Evolutionary conservation across 2,797 vertebrate genomes (phyloP).

Genomic region (Siniperca scherzeri): DNA sequence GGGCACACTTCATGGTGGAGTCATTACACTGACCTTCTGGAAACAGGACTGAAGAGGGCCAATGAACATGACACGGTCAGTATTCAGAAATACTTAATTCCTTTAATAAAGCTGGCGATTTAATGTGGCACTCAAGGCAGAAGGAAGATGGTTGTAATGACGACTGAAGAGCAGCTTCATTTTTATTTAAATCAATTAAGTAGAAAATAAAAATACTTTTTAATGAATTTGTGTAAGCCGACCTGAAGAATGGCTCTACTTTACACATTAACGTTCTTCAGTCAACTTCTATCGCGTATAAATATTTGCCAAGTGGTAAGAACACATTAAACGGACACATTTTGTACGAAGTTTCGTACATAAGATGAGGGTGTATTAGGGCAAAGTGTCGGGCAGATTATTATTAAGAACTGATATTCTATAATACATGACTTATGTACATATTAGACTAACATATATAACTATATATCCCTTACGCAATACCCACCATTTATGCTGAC

Average conservation of each 20-base stretch:
- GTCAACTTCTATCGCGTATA: fast-evolving
- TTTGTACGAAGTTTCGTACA: not conserved
- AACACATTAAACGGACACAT: not conserved
- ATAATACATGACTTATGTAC: not conserved
- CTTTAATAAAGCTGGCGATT: not conserved
- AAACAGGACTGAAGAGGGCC: not conserved
- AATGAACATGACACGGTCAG: not conserved
- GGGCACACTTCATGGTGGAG: constrained; percentile 72
- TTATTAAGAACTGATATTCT: fast-evolving
- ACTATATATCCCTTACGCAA: fast-evolving
- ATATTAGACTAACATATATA: fast-evolving
- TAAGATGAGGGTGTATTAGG: fast-evolving
- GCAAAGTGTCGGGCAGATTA: too few species aligned
- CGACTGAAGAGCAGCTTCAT: not conserved
- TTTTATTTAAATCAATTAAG: not conserved
- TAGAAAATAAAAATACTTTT: too few species aligned
- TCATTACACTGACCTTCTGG: constrained; percentile 13
- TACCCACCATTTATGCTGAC: not conserved
- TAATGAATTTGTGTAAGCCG: not conserved
- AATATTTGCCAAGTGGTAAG: not conserved
- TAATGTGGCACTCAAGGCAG: not conserved
- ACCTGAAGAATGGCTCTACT: fast-evolving
- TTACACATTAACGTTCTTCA: not conserved
- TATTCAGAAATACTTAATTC: not conserved
- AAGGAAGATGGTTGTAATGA: not conserved